Conservation (phyloP, 2,113 vertebrate species). For the Anguilla rostrata region DNA sequence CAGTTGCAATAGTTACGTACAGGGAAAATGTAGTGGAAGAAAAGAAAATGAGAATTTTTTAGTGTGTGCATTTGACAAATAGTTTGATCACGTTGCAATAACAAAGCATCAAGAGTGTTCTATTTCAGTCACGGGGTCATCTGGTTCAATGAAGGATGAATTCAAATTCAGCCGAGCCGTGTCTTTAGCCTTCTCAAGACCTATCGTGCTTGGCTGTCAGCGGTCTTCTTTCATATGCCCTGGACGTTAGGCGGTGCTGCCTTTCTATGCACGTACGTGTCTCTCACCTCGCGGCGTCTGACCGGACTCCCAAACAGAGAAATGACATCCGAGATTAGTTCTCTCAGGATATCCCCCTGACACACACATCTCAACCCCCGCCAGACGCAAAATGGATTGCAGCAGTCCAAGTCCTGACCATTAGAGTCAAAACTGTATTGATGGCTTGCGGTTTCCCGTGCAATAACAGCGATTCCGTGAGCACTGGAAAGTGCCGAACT, state of each 20-base stretch:
- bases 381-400: background rate
- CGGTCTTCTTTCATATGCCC: background rate
- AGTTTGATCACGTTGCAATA: background rate
- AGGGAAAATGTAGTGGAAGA: too few relatives aligned
- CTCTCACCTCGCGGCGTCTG: background rate
- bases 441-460: background rate
- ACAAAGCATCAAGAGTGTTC: background rate
- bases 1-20: background rate
- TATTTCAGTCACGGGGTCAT: background rate
- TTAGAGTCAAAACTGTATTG: background rate
- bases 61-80: background rate
- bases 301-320: background rate
- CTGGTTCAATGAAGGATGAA: background rate
- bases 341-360: background rate
- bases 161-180: background rate
- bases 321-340: background rate
- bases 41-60: too few relatives aligned
- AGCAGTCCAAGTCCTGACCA: background rate
- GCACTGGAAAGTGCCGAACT: background rate
- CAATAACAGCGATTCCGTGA: background rate
- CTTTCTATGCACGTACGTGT: background rate
- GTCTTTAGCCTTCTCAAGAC: background rate
- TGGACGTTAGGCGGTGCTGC: background rate
- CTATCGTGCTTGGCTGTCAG: background rate
- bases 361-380: background rate